A percentile compares a stretch with the other conserved stretches of the same genome.
These are phyloP conservation scores for Harpagifer antarcticus DNA, from an alignment of 2,797 vertebrate species.

Conservation along the genomic window DNA sequence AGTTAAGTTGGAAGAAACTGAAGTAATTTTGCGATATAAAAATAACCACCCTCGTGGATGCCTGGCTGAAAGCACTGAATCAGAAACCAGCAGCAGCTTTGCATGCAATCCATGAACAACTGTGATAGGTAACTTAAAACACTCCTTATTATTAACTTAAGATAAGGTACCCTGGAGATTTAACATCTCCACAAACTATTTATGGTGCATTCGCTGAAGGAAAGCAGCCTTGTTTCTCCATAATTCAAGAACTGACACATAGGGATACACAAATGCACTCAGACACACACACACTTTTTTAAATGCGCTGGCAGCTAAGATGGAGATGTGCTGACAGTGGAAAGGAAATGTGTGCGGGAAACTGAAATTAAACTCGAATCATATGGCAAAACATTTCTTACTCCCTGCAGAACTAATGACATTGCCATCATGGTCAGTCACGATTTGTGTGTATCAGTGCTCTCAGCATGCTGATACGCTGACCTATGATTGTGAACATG, in stretches of 20 bases:
- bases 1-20: background rate
- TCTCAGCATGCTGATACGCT: background rate
- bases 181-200: conserved; percentile 50
- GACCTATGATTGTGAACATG: background rate
- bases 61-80: background rate
- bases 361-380: too few relatives aligned
- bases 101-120: conserved; percentile 7
- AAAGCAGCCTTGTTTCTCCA: conserved; percentile 47
- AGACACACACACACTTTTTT: conserved; percentile 3
- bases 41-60: background rate
- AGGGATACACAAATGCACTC: conserved; percentile 28
- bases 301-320: conserved; percentile 1
- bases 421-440: background rate
- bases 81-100: background rate
- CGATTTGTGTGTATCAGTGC: background rate
- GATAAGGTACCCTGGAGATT: conserved; percentile 31
- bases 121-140: conserved; percentile 23
- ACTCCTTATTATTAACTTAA: conserved; percentile 26
- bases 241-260: conserved; percentile 60
- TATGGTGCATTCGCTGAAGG: conserved; percentile 54
- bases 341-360: background rate
- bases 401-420: background rate
- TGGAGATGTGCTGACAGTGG: conserved; percentile 11
- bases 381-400: background rate
- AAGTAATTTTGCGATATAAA: background rate